Conservation (phyloP, 2,797 vertebrate species). For the Sorex maritimensis region DNA sequence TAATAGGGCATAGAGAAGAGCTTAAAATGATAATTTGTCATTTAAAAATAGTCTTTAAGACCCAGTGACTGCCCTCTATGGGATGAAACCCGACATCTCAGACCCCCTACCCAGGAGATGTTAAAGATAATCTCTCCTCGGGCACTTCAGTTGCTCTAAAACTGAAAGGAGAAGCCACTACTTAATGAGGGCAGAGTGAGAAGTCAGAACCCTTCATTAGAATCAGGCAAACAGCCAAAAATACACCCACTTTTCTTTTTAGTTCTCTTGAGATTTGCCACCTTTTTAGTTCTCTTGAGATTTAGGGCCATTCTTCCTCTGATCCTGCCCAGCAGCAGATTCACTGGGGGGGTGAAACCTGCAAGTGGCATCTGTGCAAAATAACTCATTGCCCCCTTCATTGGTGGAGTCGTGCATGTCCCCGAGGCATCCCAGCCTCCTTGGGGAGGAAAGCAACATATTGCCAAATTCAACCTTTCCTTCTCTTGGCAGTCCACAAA, state of each 20-base stretch:
- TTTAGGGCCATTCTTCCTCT: background rate
- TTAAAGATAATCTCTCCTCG: conserved; percentile 6
- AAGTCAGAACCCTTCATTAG: conserved; percentile 19
- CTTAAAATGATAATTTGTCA: conserved; percentile 62
- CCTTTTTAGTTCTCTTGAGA: background rate
- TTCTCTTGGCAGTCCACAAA: background rate
- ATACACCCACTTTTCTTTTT: conserved; percentile 34
- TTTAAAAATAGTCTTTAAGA: background rate
- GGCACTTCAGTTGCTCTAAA: background rate
- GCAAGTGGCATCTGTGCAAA: conserved; percentile 8
- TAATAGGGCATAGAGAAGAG: conserved; percentile 34
- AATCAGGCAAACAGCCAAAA: conserved; percentile 58
- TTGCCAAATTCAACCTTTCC: conserved; percentile 30
- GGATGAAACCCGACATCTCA: background rate
- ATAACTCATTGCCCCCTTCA: background rate
- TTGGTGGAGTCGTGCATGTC: too few relatives aligned
- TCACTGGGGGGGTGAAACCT: background rate
- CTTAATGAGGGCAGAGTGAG: conserved; percentile 22
- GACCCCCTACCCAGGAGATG: background rate
- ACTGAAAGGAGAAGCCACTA: background rate
- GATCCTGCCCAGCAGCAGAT: background rate
- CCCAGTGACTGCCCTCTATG: background rate
- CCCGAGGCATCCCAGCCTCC: background rate
- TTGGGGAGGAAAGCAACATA: background rate
- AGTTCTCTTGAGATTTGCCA: conserved; percentile 14